Evolutionary conservation across 1,140 invertebrate species (phyloP).

Genomic region (Cryptotermes secundus): DNA sequence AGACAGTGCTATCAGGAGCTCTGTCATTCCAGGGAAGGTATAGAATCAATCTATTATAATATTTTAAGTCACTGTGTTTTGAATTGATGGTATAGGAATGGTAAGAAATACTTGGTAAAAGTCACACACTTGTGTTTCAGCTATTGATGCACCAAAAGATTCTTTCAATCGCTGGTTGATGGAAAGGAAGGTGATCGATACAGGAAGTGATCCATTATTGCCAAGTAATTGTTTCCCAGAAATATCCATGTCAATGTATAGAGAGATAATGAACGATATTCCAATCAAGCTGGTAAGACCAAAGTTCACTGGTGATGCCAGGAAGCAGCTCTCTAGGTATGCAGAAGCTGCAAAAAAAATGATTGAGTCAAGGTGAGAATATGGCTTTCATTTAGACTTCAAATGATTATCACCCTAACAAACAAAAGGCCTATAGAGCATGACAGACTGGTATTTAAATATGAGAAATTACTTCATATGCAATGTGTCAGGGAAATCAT

Average conservation of each 20-base stretch:
- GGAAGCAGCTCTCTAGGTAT: conserved; percentile 93
- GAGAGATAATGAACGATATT: conserved; percentile 98
- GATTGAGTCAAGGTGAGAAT: conserved; percentile 74
- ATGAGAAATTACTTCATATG: no score
- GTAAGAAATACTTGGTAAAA: neutral
- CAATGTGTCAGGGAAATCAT: no score
- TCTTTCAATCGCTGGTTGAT: conserved; percentile 96
- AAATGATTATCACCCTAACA: no score
- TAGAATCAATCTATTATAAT: conserved; percentile 20
- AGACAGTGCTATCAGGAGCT: conserved; percentile 91
- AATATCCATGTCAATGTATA: conserved; percentile 92
- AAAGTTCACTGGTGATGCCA: conserved; percentile 92
- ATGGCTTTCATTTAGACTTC: no score
- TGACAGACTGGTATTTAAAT: no score
- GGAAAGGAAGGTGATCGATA: conserved; percentile 91
- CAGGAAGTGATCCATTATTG: conserved; percentile 82
- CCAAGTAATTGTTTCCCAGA: conserved; percentile 90
- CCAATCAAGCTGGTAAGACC: conserved; percentile 93
- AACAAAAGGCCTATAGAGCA: no score
- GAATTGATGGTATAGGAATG: neutral
- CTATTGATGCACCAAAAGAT: conserved; percentile 92
- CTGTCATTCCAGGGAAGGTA: conserved; percentile 86
- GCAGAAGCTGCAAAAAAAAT: conserved; percentile 96
- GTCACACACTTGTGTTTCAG: conserved; percentile 44
- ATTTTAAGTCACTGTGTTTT: neutral